Evolutionary conservation across 2,797 vertebrate species (phyloP), one percentile per base, ranked within the genome.

Genomic region (Sorex maritimensis): DNA sequence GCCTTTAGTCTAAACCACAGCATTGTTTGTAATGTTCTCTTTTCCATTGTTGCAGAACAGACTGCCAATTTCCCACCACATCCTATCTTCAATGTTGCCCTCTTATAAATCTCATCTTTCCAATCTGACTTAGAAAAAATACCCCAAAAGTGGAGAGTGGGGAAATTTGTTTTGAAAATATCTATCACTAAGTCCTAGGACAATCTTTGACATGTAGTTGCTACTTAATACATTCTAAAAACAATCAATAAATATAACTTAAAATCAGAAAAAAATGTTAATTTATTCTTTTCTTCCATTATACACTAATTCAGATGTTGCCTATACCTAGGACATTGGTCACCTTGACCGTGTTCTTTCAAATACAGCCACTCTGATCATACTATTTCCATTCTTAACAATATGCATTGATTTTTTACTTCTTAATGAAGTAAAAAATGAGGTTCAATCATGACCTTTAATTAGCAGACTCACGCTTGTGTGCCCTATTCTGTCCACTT

Each of bases 381-480:
- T 14, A 23, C 72, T 71, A 67, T 30, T 92, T 86, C 28, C 24
- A 61, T 88, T 82, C 34, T 44, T 67, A 83, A 23, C 80, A 86
- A n/a, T 67, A 34, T 61, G 10, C n/a, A 17, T 0, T 23, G 34
- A 21, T n/a, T 65, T 28, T 28, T 23, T 61, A 46, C 8, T 46
- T 72, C 26, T 92, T 19, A 92, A 77, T 24, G n/a, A n/a, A n/a
- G n/a, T n/a, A n/a, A n/a, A n/a, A n/a, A n/a, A n/a, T n/a, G 12
- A 92, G 11, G 1, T 28, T 86, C 30, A 44, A 44, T 85, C 26
- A 5, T n/a, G 11, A 4, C 11, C 24, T 75, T 86, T 17, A 4
- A 14, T 49, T 6, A 86, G 3, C 38, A 30, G 26, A 49, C 6
- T 9, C 7, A 10, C 0, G 4, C 0, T n/a, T 55, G n/a, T 14